Evolutionary conservation across 1,140 invertebrate species (phyloP).

Genomic region (Diplogasteroides magnus): DNA sequence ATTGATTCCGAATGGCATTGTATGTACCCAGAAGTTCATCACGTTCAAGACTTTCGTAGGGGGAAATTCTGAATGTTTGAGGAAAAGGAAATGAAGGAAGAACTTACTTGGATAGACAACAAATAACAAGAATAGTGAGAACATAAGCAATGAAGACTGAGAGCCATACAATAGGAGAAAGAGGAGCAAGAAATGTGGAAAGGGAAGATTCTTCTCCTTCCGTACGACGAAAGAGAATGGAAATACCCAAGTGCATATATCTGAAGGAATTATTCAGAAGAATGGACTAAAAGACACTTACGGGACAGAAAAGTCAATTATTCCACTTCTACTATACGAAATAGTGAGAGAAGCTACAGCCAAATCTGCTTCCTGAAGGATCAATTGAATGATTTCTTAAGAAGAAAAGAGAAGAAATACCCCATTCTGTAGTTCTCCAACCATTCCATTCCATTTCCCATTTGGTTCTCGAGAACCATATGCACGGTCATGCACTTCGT

Average conservation of each 20-base stretch:
- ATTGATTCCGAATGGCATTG: conserved; percentile 70
- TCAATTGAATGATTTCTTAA: too few species aligned
- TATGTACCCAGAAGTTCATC: conserved; percentile 62
- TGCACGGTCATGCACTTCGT: conserved; percentile 65
- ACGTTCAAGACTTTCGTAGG: conserved; percentile 72
- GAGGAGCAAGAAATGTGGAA: conserved; percentile 66
- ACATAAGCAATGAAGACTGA: conserved; percentile 89
- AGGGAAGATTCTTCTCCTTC: not conserved
- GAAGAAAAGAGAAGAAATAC: too few species aligned
- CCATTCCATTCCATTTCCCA: conserved; percentile 79
- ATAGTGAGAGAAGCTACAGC: conserved; percentile 90
- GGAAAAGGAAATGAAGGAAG: not conserved
- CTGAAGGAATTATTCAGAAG: too few species aligned
- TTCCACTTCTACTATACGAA: conserved; percentile 78
- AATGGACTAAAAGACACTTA: conserved; percentile 94
- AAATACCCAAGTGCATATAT: conserved; percentile 59
- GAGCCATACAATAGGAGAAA: conserved; percentile 87
- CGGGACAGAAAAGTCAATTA: conserved; percentile 87
- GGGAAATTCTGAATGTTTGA: conserved; percentile 64
- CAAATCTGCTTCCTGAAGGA: conserved; percentile 71
- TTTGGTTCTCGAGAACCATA: conserved; percentile 69
- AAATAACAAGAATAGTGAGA: conserved; percentile 84
- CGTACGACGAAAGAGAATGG: conserved; percentile 69
- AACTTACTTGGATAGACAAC: conserved; percentile 72
- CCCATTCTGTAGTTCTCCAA: conserved; percentile 71